These are phyloP conservation scores for Mesopsocus fuscifrons DNA, from an alignment of 2,888 invertebrate species.

Conservation along the genomic window DNA sequence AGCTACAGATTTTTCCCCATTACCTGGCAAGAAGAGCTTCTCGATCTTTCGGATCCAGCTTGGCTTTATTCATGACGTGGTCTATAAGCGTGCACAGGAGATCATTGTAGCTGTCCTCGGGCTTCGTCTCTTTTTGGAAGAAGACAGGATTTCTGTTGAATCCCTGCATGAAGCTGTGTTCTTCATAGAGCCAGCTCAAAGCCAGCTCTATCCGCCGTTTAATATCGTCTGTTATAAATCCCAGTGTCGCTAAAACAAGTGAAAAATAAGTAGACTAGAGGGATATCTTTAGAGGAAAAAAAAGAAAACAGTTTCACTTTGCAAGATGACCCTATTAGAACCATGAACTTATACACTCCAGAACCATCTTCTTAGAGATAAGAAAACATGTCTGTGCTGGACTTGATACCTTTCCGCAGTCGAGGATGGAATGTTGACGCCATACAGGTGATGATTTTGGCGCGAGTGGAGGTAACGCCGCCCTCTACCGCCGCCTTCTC, in stretches of 20 bases:
- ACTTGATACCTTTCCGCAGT: slow-evolving; percentile 49
- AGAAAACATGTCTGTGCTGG: too few relatives aligned
- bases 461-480: slow-evolving; percentile 33
- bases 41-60: slow-evolving; percentile 22
- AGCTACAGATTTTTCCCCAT: too few relatives aligned
- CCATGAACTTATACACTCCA: not conserved
- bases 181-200: slow-evolving; percentile 86
- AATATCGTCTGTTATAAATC: slow-evolving; percentile 74
- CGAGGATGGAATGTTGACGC: slow-evolving; percentile 69
- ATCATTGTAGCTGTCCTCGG: slow-evolving; percentile 67
- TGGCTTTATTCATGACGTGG: slow-evolving; percentile 29
- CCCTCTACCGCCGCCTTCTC: slow-evolving; percentile 50
- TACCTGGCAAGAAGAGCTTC: not conserved
- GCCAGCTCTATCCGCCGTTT: slow-evolving; percentile 69
- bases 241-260: slow-evolving; percentile 37
- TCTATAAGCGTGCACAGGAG: slow-evolving; percentile 56
- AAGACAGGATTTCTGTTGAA: slow-evolving; percentile 31
- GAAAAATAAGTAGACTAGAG: slow-evolving; percentile 9
- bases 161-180: slow-evolving; percentile 80
- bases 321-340: too few relatives aligned
- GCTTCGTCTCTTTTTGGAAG: slow-evolving; percentile 34
- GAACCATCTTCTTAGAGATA: too few relatives aligned
- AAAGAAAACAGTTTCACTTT: too few relatives aligned
- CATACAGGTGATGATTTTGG: slow-evolving; percentile 67
- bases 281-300: too few relatives aligned